Evolutionary conservation across 2,113 vertebrate genomes (phyloP).

Genomic region (Trachemys scripta): DNA sequence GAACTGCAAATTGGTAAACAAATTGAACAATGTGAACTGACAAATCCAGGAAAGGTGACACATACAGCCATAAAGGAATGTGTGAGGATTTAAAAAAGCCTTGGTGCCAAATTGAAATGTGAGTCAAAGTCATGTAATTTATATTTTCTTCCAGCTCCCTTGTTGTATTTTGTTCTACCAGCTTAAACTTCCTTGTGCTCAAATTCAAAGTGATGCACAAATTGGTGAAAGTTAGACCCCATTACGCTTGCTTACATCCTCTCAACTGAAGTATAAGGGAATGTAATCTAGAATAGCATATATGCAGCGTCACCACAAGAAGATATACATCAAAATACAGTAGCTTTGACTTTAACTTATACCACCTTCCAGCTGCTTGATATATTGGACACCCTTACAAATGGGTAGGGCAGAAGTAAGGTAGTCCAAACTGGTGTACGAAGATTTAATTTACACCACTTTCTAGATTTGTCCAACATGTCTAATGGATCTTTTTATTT

Average conservation of each 20-base stretch:
- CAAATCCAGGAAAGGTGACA: accelerated
- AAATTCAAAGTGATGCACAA: background rate
- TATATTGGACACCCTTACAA: background rate
- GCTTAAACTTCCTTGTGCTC: background rate
- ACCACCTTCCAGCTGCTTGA: background rate
- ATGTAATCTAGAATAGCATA: background rate
- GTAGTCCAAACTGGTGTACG: background rate
- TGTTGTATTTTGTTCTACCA: background rate
- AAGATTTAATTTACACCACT: too few species aligned
- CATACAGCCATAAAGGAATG: background rate
- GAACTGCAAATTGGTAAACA: background rate
- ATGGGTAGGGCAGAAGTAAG: background rate
- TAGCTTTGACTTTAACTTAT: background rate
- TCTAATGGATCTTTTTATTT: background rate
- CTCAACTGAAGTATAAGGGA: background rate
- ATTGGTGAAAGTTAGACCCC: background rate
- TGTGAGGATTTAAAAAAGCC: background rate
- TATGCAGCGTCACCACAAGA: background rate
- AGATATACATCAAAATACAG: background rate
- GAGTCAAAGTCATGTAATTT: background rate
- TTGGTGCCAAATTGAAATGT: background rate
- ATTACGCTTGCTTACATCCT: accelerated
- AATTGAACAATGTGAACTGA: background rate
- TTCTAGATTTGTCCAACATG: background rate
- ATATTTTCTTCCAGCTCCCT: background rate